Conservation (phyloP, 2,888 invertebrate species). For the Pachycephus smyrnensis region DNA sequence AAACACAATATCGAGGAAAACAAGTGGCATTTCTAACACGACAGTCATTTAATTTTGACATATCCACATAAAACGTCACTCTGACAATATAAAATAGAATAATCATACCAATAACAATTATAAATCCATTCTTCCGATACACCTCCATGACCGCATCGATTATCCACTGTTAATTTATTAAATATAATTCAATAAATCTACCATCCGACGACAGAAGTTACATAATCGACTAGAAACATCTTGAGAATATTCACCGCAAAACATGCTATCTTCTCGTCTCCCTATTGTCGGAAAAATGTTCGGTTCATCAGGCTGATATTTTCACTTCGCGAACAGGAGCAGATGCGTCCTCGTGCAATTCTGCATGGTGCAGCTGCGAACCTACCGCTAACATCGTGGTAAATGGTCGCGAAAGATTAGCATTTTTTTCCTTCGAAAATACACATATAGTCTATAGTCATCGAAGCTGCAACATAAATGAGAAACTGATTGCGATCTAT, state of each 20-base stretch:
- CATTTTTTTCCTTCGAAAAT: neutral
- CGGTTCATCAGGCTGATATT: neutral
- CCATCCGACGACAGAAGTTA: neutral
- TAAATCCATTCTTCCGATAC: neutral
- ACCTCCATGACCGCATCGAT: neutral
- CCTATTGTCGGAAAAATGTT: neutral
- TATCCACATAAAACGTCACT: neutral
- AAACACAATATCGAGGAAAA: neutral
- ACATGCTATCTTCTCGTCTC: neutral
- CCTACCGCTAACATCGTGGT: neutral
- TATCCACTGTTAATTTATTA: neutral
- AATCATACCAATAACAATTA: neutral
- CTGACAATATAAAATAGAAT: neutral
- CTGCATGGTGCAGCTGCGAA: neutral
- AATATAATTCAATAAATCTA: neutral
- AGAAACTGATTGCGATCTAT: neutral
- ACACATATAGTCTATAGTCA: neutral
- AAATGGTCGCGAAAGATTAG: too few relatives aligned
- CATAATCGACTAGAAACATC: neutral
- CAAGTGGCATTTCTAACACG: neutral
- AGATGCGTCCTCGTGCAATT: neutral
- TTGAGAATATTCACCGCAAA: neutral
- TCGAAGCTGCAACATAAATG: neutral
- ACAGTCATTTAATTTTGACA: neutral
- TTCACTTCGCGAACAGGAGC: neutral